A percentile compares a stretch with the other conserved stretches of the same genome.
Evolutionary conservation across 2,888 invertebrate genomes (phyloP).

Genomic region (Anthophora plumipes): DNA sequence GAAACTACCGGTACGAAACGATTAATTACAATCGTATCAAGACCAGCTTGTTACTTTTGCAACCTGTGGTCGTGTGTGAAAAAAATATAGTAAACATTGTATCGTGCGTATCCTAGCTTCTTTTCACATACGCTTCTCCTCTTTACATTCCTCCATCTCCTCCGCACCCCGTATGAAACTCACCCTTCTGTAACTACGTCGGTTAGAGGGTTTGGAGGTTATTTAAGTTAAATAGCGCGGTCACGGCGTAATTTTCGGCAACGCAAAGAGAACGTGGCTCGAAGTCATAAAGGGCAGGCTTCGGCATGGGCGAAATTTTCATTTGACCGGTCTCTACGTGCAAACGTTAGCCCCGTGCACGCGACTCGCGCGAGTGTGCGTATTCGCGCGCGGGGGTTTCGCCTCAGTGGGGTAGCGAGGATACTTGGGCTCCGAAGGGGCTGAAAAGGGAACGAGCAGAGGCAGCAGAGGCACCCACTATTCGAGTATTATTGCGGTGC

Average conservation of each 20-base stretch:
- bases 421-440: conserved; percentile 39
- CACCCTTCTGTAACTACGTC: neutral
- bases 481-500: conserved; percentile 76
- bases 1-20: neutral
- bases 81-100: conserved; percentile 2
- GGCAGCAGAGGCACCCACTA: conserved; percentile 49
- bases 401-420: conserved; percentile 28
- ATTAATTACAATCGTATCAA: conserved; percentile 28
- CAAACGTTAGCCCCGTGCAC: conserved; percentile 23
- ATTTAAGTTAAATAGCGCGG: conserved; percentile 51
- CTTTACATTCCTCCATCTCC: too few species aligned
- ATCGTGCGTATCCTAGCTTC: neutral
- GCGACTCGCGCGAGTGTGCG: conserved; percentile 45
- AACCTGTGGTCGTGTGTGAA: neutral
- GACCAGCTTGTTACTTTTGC: neutral
- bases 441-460: conserved; percentile 47
- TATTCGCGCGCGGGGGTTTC: conserved; percentile 31
- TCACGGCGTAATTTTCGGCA: conserved; percentile 51
- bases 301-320: conserved; percentile 71
- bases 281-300: conserved; percentile 63
- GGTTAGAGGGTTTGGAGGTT: conserved; percentile 25
- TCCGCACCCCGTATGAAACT: neutral
- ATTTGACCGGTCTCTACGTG: conserved; percentile 58
- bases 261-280: conserved; percentile 40
- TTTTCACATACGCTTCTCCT: neutral